Evolutionary conservation across 2,797 vertebrate genomes (phyloP).

Genomic region (Tenualosa ilisha): DNA sequence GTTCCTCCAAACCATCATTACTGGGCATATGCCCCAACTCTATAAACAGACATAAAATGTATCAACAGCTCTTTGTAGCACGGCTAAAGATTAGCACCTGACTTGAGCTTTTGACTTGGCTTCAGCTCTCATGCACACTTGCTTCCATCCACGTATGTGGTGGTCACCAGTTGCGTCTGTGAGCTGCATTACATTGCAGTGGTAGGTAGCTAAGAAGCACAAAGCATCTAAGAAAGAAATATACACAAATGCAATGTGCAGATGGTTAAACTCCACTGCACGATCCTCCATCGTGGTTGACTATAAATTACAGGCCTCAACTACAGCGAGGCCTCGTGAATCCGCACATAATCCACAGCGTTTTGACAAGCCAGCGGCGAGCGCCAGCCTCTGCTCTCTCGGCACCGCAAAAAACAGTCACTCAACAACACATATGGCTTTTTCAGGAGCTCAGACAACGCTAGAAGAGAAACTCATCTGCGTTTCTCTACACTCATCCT

Average conservation of each 20-base stretch:
- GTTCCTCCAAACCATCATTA: neutral
- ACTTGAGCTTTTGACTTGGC: neutral
- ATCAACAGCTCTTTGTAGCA: neutral
- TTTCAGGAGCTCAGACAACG: neutral
- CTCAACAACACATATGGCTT: constrained; percentile 3
- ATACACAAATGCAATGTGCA: neutral
- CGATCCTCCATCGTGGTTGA: neutral
- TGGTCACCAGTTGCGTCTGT: neutral
- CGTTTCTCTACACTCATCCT: neutral
- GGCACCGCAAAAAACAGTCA: neutral
- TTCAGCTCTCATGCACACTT: neutral
- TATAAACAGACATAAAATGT: neutral
- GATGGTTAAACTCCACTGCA: neutral
- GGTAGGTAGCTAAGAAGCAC: neutral
- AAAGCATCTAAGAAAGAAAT: neutral
- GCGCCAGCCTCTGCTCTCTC: neutral
- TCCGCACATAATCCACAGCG: neutral
- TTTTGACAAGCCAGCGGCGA: neutral
- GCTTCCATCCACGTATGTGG: neutral
- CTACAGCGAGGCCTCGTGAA: neutral
- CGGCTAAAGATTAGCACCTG: neutral
- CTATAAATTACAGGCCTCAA: constrained; percentile 15
- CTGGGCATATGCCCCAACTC: neutral
- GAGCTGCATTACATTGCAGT: neutral
- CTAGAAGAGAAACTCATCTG: neutral